A percentile compares a stretch with the other conserved stretches of the same genome.
phyloP scores from a whole-genome alignment of 2,113 vertebrate genomes.

The Lota lota region DNA sequence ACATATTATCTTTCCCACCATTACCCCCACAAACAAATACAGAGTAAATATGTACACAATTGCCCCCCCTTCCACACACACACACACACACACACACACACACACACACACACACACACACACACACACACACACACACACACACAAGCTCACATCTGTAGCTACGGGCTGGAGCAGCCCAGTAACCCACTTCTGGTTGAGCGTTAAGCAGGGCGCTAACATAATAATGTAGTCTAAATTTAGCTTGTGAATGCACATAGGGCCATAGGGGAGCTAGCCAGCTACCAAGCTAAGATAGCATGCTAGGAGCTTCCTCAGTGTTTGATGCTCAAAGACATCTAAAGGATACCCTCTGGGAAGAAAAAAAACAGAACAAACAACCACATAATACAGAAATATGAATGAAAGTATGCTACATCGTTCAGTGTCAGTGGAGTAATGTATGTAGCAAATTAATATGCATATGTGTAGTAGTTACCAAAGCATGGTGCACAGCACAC shows the following conservation, averaged over 20 bases:
- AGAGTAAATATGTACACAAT: conserved; percentile 49
- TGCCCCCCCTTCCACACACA: conserved; percentile 33
- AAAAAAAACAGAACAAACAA: not conserved
- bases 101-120: conserved; percentile 16
- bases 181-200: conserved; percentile 70
- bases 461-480: not conserved
- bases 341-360: conserved; percentile 12
- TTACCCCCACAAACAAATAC: not conserved
- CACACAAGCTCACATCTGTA: conserved; percentile 14
- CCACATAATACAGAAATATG: not conserved
- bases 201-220: conserved; percentile 41
- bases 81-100: conserved; percentile 19
- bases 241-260: conserved; percentile 52
- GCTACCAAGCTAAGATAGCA: conserved; percentile 22
- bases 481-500: no score
- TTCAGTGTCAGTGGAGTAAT: not conserved
- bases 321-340: conserved; percentile 16
- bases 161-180: conserved; percentile 48
- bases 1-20: not conserved
- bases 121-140: conserved; percentile 11
- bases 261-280: conserved; percentile 39
- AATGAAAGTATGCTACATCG: not conserved
- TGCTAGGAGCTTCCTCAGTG: conserved; percentile 33
- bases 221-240: conserved; percentile 65
- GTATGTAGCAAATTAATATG: not conserved